Conservation (phyloP, 1,140 invertebrate genomes). For the Reticulitermes speratus region DNA sequence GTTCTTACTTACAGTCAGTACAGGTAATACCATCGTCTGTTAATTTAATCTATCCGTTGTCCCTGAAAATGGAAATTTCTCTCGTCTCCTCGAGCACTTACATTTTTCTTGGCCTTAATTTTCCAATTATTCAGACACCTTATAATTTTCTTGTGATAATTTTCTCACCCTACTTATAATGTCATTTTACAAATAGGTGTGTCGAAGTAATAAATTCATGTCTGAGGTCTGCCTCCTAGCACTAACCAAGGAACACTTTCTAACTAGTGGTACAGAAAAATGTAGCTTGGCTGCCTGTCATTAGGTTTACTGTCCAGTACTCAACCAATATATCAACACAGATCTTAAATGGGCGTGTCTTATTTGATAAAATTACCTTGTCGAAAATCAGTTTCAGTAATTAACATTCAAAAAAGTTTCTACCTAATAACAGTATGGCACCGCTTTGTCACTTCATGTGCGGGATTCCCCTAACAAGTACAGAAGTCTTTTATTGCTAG, state of each 20-base stretch:
- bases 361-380: neutral
- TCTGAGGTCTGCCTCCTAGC: neutral
- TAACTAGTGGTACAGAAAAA: too few species aligned
- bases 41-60: neutral
- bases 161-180: neutral
- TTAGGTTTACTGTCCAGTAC: too few species aligned
- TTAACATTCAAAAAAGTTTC: neutral
- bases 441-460: too few species aligned
- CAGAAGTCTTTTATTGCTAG: too few species aligned
- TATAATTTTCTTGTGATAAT: neutral
- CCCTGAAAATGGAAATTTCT: neutral
- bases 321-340: neutral
- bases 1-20: too few species aligned
- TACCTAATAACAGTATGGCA: too few species aligned
- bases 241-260: too few species aligned
- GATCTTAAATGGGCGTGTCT: neutral
- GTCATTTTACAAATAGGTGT: neutral
- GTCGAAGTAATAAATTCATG: neutral
- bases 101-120: too few species aligned
- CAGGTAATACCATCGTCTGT: neutral
- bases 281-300: too few species aligned
- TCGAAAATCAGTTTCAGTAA: neutral
- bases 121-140: neutral
- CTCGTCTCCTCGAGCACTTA: neutral
- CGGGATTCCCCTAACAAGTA: too few species aligned